Evolutionary conservation across 2,888 invertebrate genomes (phyloP), one percentile per base, ranked within the genome.

Genomic region (Congeria kusceri): DNA sequence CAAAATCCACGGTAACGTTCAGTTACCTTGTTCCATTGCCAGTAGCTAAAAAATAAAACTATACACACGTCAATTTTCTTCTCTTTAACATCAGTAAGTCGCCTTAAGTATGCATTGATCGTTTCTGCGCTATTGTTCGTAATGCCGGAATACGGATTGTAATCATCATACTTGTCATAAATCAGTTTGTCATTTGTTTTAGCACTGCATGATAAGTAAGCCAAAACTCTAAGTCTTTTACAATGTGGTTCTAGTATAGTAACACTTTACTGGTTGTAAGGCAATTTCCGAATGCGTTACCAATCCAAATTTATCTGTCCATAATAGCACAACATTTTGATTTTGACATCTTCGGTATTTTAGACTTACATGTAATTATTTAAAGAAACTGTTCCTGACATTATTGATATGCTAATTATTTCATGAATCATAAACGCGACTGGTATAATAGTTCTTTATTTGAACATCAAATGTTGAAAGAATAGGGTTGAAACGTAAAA

Each of bases 371-470:
- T 23, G 3, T 46, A 18, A 18, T 65, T 53, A 18, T 49, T 11
- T 53, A 4, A 32, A 32, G 32, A 32, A 63, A 63, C 15, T 63
- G 53, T 39, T 71, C 70, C 27, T 71, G 70, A 27, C 70, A 71
- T 13, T 32, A 29, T 63, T 63, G 70, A 44, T 53, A 63, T 56
- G 62, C n/a, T n/a, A n/a, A n/a, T 71, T n/a, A 62, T 20, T 39
- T 71, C 63, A 39, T 71, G 70, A 13, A 71, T 44, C 63, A 71
- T 63, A 18, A 63, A 71, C 18, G 70, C 70, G 2, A 71, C 32
- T n/a, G 70, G 70, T 23, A 71, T 32, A 3, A 71, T 20, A 25
- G 63, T 62, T 9, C 32, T 63, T 63, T 71, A 62, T 39, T 63
- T 49, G 44, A 71, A 71, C 63, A 71, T 71, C 9, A 56, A 56